Evolutionary conservation across 2,888 invertebrate species (phyloP), one percentile per base, ranked within the genome.

Genomic region (Dendrolimus pini): DNA sequence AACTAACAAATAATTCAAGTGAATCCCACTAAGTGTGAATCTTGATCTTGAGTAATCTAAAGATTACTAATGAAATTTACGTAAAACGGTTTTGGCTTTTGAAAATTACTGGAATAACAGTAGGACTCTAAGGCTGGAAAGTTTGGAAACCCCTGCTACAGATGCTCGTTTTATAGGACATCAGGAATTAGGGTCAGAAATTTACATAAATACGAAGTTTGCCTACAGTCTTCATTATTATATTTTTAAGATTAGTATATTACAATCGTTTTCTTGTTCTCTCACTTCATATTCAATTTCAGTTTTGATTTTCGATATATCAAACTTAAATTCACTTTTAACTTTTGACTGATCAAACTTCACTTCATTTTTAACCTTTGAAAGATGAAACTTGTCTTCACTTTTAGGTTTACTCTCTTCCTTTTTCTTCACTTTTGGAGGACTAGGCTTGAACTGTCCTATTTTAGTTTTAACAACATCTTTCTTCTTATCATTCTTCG

Each of bases 161-260:
- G 41, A 55, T 41, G 18, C n/a, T 41, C 12, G 6, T 41, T 54
- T 30, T n/a, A 9, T 55, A 9, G 41, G 30, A 54, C 30, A 41
- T 9, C 6, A 18, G n/a, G 9, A 47, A 30, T 6, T 3, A 30
- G 30, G 30, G 30, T 30, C 30, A 6, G 30, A 30, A 30, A 6
- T 6, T 30, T 7, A 47, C 56, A 54, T 47, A 47, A 47, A 12
- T 9, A 54, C 13, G 14, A 52, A 52, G 41, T 42, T 10, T 9
- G 52, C n/a, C 13, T 53, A 41, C n/a, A 41, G 41, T 13, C 13
- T 9, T 12, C n/a, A 41, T 12, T 18, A 52, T 42, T 58, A 73
- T 58, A 88, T 74, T 61, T 87, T 89, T 53, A 89, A 74, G 56
- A 89, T 75, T 7, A 89, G 64, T 63, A 89, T 89, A 67, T 89